Conservation (phyloP, 2,113 vertebrate genomes). For the Pseudopodoces humilis region DNA sequence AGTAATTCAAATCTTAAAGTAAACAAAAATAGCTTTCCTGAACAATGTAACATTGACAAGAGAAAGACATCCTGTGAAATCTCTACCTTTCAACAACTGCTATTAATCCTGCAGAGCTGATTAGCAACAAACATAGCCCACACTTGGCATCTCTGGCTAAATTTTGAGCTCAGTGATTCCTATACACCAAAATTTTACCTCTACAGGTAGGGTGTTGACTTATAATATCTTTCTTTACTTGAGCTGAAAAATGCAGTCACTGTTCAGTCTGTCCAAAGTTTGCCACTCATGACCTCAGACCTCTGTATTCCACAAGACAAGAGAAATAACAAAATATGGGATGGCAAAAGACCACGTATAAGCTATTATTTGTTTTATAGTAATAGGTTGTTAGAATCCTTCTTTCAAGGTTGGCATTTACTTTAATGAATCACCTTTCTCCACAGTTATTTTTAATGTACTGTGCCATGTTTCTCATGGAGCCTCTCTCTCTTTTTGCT, state of each 20-base stretch:
- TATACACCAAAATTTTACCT: not conserved
- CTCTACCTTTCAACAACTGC: not conserved
- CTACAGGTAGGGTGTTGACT: not conserved
- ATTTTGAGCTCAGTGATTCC: not conserved
- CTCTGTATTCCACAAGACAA: not conserved
- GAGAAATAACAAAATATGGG: not conserved
- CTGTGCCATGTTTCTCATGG: not conserved
- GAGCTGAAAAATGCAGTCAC: not conserved
- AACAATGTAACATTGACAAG: not conserved
- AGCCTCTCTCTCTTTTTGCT: not conserved
- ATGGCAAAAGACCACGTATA: not conserved
- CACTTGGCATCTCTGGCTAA: not conserved
- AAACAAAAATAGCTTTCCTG: not conserved
- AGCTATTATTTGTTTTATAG: not conserved
- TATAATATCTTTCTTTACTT: not conserved
- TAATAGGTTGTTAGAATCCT: not conserved
- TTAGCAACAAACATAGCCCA: not conserved
- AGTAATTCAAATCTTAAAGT: not conserved
- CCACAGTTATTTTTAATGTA: not conserved
- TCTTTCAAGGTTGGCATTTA: conserved; percentile 5
- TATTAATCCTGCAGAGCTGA: not conserved
- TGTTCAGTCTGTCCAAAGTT: not conserved
- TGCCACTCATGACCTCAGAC: not conserved
- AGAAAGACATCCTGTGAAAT: not conserved
- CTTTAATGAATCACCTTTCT: not conserved